Evolutionary conservation across 1,140 invertebrate species (phyloP), one percentile per base, ranked within the genome.

Genomic region (Wiebesia pumilae): DNA sequence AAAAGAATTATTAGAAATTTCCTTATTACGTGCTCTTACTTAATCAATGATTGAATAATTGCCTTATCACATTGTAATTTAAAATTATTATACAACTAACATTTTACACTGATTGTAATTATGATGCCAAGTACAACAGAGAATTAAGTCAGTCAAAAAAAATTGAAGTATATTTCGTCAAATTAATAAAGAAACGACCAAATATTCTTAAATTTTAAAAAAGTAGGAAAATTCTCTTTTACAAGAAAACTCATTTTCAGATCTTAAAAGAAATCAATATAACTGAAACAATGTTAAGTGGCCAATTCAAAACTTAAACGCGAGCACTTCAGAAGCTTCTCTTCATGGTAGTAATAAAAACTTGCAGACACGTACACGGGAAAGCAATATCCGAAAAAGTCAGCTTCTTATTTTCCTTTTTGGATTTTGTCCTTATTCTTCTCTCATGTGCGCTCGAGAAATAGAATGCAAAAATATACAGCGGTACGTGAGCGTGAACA

Each of bases 401-500:
- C 69, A 14, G 69, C 21, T 38, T 7, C 47, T 58, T 33, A 7
- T 54, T 54, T 78, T 35, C 47, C 54, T 43, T 47, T 54, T 54
- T 54, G 14, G 3, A 3, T 54, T 2, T 43, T 75, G 9, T 43
- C 1, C 35, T 33, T 35, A 35, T 81, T n/a, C 16, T 10, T 40
- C 51, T 35, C 16, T 27, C 27, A 7, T 27, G 77, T 19, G 38
- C 24, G 58, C 3, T 38, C 19, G 21, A n/a, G 38, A 38, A 83
- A 83, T 51, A 83, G 14, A 73, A 54, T 54, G 40, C 43, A 71
- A 83, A 83, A 75, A 58, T 83, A 75, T 75, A 75, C 12, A 75
- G 47, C 3, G n/a, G n/a, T 16, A 58, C 35, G 43, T 65, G 40
- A 84, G 73, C 78, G 65, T 80, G 88, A 86, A 86, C 86, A 87